These are phyloP conservation scores for Nyctereutes procyonoides DNA, from an alignment of 2,113 vertebrate genomes.

Conservation along the genomic window DNA sequence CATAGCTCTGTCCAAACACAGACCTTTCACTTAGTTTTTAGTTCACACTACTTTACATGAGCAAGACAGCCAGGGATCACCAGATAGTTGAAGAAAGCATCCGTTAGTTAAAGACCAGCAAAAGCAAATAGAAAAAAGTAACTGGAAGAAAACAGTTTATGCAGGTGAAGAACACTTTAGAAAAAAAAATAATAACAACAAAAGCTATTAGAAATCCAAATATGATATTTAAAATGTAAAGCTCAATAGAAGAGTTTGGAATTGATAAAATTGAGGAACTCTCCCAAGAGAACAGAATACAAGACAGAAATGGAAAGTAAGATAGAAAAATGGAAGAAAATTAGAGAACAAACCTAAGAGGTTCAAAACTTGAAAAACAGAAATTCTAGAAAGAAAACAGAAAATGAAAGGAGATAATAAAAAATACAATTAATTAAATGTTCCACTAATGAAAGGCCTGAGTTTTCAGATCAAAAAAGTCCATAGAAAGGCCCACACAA, in stretches of 20 bases:
- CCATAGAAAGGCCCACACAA: not conserved
- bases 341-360: not conserved
- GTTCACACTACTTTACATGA: not conserved
- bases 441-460: not conserved
- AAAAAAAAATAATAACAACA: not conserved
- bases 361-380: not conserved
- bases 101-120: not conserved
- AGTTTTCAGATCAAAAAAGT: not conserved
- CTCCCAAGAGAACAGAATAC: not conserved
- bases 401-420: not conserved
- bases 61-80: not conserved
- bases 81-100: not conserved
- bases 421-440: not conserved
- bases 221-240: not conserved
- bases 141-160: not conserved
- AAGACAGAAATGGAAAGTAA: not conserved
- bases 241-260: not conserved
- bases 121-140: not conserved
- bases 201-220: not conserved
- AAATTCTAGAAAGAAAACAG: not conserved
- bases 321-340: not conserved
- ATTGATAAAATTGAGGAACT: constrained; percentile 22
- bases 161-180: not conserved
- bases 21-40: not conserved
- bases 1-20: not conserved